Evolutionary conservation across 2,113 vertebrate genomes (phyloP).

Genomic region (Eudyptes chrysolophus): DNA sequence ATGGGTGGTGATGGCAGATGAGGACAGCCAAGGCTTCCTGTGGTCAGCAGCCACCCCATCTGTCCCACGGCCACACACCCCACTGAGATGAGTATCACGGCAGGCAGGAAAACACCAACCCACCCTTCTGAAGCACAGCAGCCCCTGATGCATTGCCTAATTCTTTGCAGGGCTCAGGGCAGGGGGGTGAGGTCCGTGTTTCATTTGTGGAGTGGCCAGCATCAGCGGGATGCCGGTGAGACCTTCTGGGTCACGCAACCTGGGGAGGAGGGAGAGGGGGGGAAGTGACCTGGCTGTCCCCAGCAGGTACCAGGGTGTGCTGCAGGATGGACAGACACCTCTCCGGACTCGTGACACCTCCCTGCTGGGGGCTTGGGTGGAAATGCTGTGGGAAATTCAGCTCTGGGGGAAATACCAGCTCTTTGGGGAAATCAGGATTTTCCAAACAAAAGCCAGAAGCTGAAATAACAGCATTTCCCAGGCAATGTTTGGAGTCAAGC

Average conservation of each 20-base stretch:
- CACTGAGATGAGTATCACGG: neutral
- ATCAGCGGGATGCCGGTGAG: fast-evolving
- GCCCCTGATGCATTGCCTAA: neutral
- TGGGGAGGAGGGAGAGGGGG: neutral
- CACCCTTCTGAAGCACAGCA: neutral
- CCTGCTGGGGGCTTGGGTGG: neutral
- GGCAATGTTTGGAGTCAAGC: neutral
- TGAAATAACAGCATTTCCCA: neutral
- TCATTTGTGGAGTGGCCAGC: neutral
- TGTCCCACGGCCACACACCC: neutral
- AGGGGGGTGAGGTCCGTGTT: neutral
- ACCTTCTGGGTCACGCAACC: fast-evolving
- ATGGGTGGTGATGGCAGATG: neutral
- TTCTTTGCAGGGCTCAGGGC: neutral
- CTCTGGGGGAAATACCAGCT: neutral
- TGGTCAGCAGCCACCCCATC: neutral
- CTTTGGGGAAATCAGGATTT: neutral
- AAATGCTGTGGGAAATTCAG: neutral
- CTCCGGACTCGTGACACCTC: fast-evolving
- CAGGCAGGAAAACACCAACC: conserved; percentile 39
- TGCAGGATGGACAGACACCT: neutral
- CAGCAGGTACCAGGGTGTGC: neutral
- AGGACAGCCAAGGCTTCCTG: neutral
- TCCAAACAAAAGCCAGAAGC: neutral
- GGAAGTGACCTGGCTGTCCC: neutral